Percentiles rank a stretch among this genome's conserved stretches.
Conservation (phyloP, 2,113 vertebrate species). For the Pionites leucogaster region DNA sequence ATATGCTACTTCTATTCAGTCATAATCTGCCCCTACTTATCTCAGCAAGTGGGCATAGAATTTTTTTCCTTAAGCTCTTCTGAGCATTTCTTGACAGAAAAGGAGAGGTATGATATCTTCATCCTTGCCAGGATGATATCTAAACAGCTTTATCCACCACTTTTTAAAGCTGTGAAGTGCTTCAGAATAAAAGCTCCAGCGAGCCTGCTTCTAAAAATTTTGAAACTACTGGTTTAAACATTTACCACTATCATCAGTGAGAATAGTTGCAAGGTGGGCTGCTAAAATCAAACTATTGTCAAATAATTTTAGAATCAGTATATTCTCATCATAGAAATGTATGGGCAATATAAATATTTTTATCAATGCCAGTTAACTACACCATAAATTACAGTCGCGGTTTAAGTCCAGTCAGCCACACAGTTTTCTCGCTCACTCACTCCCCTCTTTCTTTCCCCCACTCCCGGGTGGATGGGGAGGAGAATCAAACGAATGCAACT, state of each 20-base stretch:
- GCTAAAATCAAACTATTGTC: not conserved
- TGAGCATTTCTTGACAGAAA: not conserved
- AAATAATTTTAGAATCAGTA: not conserved
- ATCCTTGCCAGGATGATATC: not conserved
- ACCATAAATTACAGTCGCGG: rapidly evolving
- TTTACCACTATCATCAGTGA: not conserved
- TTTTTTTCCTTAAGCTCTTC: not conserved
- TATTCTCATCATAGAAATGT: not conserved
- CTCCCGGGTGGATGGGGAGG: too few relatives aligned
- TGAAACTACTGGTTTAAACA: not conserved
- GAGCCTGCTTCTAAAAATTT: not conserved
- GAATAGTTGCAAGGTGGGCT: not conserved
- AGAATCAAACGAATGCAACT: too few relatives aligned
- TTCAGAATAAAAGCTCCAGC: not conserved
- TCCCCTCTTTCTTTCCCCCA: too few relatives aligned
- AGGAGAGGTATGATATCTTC: not conserved
- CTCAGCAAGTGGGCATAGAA: not conserved
- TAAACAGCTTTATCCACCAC: not conserved
- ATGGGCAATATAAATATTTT: not conserved
- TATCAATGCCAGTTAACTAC: not conserved
- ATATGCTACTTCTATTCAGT: not conserved
- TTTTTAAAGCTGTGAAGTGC: not conserved
- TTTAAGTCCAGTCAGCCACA: too few relatives aligned
- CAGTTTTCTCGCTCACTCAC: too few relatives aligned
- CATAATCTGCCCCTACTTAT: not conserved